Conservation (phyloP, 2,888 invertebrate species). For the Hylaea fasciaria region DNA sequence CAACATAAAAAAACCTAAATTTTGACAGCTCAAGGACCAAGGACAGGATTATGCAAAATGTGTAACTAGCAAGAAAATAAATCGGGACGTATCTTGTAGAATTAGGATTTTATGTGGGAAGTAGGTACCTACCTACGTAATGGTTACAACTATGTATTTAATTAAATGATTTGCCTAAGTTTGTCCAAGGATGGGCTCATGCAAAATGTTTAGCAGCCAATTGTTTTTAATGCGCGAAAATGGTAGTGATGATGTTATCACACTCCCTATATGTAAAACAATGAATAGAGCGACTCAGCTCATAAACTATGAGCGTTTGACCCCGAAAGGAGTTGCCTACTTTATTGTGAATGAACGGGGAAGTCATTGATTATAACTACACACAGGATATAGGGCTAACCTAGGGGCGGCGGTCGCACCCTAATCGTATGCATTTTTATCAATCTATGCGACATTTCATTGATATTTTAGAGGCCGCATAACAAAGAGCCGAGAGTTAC, state of each 20-base stretch:
- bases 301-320: conserved; percentile 63
- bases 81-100: background rate
- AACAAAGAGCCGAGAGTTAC: conserved; percentile 3
- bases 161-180: background rate
- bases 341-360: conserved; percentile 81
- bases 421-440: conserved; percentile 47
- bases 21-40: background rate
- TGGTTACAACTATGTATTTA: no score
- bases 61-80: conserved; percentile 3
- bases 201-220: conserved; percentile 3
- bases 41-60: conserved; percentile 17
- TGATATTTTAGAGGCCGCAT: conserved; percentile 38
- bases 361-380: conserved; percentile 79
- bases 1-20: background rate
- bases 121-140: no score
- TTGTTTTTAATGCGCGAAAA: conserved; percentile 20
- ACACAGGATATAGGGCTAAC: conserved; percentile 66
- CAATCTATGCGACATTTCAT: conserved; percentile 37
- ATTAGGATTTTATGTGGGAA: no score
- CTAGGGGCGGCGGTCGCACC: conserved; percentile 77
- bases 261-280: conserved; percentile 28
- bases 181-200: conserved; percentile 13
- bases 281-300: conserved; percentile 60
- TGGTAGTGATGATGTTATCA: conserved; percentile 29
- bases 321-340: conserved; percentile 75